Percentiles rank a stretch among this genome's conserved stretches.
phyloP scores from a whole-genome alignment of 2,888 invertebrate genomes.

The Drosophila peninsularis region DNA sequence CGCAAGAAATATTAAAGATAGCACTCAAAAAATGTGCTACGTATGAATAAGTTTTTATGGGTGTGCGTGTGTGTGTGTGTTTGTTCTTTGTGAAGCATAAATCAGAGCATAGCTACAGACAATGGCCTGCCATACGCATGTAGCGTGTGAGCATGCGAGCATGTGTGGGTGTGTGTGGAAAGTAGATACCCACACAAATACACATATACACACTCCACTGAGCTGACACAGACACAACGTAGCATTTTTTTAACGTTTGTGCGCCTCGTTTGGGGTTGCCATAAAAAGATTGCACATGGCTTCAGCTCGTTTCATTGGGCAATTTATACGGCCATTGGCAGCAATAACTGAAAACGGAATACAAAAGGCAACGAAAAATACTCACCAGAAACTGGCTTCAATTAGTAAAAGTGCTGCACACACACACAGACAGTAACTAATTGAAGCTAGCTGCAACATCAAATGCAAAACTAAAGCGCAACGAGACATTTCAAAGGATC shows the following conservation, averaged over 20 bases:
- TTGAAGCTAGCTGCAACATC: conserved; percentile 49
- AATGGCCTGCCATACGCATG: conserved; percentile 64
- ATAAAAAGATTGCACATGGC: conserved; percentile 65
- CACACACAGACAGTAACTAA: conserved; percentile 40
- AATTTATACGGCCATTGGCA: conserved; percentile 68
- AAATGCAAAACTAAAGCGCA: conserved; percentile 45
- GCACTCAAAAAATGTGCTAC: conserved; percentile 48
- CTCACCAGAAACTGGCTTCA: conserved; percentile 32
- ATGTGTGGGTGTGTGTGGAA: conserved; percentile 11
- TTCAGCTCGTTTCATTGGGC: conserved; percentile 52
- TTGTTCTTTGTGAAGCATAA: conserved; percentile 54
- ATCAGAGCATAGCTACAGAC: conserved; percentile 70
- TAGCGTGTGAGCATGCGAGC: conserved; percentile 14
- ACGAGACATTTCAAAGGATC: conserved; percentile 41
- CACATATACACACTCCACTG: neutral
- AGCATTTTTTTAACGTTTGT: conserved; percentile 40
- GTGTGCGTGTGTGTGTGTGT: conserved; percentile 2
- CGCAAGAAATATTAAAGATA: conserved; percentile 24
- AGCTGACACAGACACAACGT: conserved; percentile 13
- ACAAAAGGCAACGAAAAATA: conserved; percentile 11
- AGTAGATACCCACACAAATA: conserved; percentile 1
- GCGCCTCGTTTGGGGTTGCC: conserved; percentile 46
- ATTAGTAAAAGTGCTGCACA: conserved; percentile 51
- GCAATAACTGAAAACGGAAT: conserved; percentile 47
- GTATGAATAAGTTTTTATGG: conserved; percentile 37